Evolutionary conservation across 2,797 vertebrate genomes (phyloP).

Genomic region (Taenioides sp.): DNA sequence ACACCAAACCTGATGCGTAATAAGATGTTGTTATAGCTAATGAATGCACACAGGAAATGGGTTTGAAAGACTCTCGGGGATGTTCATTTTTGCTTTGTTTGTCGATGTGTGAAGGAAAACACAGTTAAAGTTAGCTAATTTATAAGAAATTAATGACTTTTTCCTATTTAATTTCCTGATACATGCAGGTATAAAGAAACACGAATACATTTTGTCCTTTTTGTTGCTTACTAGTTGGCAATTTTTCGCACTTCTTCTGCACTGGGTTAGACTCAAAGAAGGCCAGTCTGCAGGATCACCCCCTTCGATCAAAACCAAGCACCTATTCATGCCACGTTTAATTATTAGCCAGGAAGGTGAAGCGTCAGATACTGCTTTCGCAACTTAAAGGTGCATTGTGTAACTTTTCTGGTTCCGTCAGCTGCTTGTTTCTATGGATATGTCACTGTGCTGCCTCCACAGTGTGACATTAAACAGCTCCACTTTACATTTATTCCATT

Average conservation of each 20-base stretch:
- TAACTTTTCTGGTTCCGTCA: no score
- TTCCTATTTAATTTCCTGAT: neutral
- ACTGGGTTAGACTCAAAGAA: no score
- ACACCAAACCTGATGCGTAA: conserved; percentile 13
- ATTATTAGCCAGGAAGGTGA: no score
- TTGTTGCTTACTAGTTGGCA: neutral
- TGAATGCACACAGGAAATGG: conserved; percentile 43
- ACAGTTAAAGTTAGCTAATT: conserved; percentile 57
- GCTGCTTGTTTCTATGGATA: no score
- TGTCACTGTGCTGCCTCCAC: no score
- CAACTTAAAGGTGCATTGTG: no score
- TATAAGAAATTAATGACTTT: neutral
- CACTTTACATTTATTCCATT: no score
- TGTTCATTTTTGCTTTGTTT: conserved; percentile 10
- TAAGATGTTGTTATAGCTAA: conserved; percentile 32
- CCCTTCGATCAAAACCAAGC: no score
- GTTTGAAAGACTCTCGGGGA: conserved; percentile 29
- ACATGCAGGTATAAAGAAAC: neutral
- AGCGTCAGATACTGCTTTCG: no score
- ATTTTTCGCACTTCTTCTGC: neutral
- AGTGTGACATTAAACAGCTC: no score
- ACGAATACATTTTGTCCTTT: neutral
- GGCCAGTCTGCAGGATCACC: no score
- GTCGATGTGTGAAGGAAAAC: conserved; percentile 45
- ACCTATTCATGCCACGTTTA: no score